Evolutionary conservation across 1,140 invertebrate species (phyloP), one percentile per base, ranked within the genome.

Genomic region (Solen grandis): DNA sequence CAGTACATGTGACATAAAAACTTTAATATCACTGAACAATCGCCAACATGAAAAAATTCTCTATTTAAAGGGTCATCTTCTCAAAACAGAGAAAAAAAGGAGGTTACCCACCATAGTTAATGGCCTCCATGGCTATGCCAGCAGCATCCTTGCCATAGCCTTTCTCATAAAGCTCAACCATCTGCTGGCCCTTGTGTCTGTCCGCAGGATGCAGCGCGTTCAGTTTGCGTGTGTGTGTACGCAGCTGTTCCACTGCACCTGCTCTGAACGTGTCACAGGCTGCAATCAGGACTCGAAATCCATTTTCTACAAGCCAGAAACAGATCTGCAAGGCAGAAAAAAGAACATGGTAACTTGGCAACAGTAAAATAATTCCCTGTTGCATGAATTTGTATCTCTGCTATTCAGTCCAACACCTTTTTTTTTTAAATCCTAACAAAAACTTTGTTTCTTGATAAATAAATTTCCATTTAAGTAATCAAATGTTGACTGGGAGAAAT

Each of bases 231-330:
- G 95, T 96, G 91, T 99, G 99, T 2, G 99, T 99, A 27, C 98
- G 94, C 63, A 99, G 93, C 92, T 99, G 99, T 92, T 99, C 99
- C 2, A 99, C 99, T 69, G 99, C 99, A 55, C 99, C 99, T 35
- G 99, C 98, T 86, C 99, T 94, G 93, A 99, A 99, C 54, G 99
- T 99, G 93, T 99, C 99, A 92, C 99, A 99, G 46, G 99, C 99
- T 19, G 99, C 99, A 80, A 99, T 99, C 85, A 99, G 92, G 19
- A 99, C 99, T 54, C 96, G 95, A 86, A 99, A 95, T 86, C 97
- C 96, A 92, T 99, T 99, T 93, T 99, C 98, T 84, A 99, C 98
- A 63, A 99, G 93, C 99, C 99, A 99, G 91, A 99, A 99, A 89
- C 97, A 98, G 73, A 99, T 99, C 95, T 95, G 55, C 33, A 31